Percentiles rank a stretch among this genome's conserved stretches.
These are phyloP conservation scores for Enteromius paludinosus DNA, from an alignment of 2,797 vertebrate species.

Conservation along the genomic window DNA sequence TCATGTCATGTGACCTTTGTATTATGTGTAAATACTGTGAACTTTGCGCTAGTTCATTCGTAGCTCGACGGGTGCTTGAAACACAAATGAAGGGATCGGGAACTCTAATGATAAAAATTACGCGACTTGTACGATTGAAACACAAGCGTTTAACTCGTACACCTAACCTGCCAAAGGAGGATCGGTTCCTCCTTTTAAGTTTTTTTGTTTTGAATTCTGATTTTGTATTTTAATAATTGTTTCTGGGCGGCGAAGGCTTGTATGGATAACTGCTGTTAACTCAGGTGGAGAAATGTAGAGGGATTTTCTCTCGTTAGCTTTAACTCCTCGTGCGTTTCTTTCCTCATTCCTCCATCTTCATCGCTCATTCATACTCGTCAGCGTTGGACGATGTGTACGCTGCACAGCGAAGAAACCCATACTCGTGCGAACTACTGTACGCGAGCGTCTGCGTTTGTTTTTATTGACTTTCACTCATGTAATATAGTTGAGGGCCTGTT, in stretches of 20 bases:
- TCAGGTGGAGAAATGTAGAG: constrained; percentile 60
- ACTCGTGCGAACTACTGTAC: constrained; percentile 81
- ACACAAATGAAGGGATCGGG: constrained; percentile 44
- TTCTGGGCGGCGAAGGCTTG: constrained; percentile 37
- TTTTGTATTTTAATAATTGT: background rate
- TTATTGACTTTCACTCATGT: constrained; percentile 69
- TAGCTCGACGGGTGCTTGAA: constrained; percentile 11
- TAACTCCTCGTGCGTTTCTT: constrained; percentile 52
- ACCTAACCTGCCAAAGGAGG: constrained; percentile 35
- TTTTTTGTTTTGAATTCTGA: background rate
- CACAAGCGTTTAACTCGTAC: constrained; percentile 4
- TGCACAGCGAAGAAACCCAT: constrained; percentile 71
- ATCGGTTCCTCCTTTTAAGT: background rate
- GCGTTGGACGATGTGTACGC: constrained; percentile 33
- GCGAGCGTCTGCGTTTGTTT: constrained; percentile 68
- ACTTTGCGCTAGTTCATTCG: constrained; percentile 43
- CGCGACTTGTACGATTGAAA: constrained; percentile 4
- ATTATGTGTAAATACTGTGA: constrained; percentile 63
- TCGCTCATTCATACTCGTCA: constrained; percentile 46
- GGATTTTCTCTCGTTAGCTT: constrained; percentile 44
- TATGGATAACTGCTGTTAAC: constrained; percentile 56
- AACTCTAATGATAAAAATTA: background rate
- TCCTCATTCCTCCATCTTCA: constrained; percentile 57
- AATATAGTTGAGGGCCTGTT: constrained; percentile 78
- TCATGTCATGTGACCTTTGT: constrained; percentile 43